These are phyloP conservation scores for Acanthurus lineatus DNA, from an alignment of 2,797 vertebrate species.

Conservation along the genomic window DNA sequence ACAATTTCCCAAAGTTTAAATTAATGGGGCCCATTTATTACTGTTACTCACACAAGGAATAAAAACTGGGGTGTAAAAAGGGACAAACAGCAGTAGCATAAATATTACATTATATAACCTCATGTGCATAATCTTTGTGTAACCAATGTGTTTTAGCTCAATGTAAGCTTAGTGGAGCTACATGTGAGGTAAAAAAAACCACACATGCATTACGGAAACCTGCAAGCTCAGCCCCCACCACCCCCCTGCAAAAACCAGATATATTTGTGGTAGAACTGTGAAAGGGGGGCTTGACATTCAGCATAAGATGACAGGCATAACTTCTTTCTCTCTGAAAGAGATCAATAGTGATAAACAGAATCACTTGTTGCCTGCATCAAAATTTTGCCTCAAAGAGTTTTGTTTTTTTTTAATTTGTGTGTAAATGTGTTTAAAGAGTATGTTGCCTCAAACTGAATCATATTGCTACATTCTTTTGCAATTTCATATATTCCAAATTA, in stretches of 20 bases:
- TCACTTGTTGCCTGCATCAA: neutral
- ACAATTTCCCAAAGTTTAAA: neutral
- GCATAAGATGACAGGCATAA: neutral
- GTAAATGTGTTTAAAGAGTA: neutral
- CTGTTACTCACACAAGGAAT: neutral
- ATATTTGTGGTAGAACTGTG: constrained; percentile 14
- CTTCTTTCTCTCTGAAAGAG: neutral
- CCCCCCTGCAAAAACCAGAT: constrained; percentile 4
- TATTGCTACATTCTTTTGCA: too few species aligned
- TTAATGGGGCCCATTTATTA: too few species aligned
- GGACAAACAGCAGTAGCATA: fast-evolving
- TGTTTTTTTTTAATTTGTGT: neutral
- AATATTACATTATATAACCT: neutral
- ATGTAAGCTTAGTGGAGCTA: neutral
- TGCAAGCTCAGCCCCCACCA: constrained; percentile 2
- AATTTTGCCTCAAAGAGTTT: neutral
- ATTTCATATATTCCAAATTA: neutral
- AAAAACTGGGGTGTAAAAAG: neutral
- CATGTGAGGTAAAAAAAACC: constrained; percentile 46
- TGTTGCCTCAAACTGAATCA: neutral
- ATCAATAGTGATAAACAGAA: too few species aligned
- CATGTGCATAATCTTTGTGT: neutral
- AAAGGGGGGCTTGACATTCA: constrained; percentile 12
- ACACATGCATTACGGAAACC: constrained; percentile 50
- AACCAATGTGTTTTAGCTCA: neutral